Evolutionary conservation across 1,140 invertebrate species (phyloP).

Genomic region (Drosophila nasuta): DNA sequence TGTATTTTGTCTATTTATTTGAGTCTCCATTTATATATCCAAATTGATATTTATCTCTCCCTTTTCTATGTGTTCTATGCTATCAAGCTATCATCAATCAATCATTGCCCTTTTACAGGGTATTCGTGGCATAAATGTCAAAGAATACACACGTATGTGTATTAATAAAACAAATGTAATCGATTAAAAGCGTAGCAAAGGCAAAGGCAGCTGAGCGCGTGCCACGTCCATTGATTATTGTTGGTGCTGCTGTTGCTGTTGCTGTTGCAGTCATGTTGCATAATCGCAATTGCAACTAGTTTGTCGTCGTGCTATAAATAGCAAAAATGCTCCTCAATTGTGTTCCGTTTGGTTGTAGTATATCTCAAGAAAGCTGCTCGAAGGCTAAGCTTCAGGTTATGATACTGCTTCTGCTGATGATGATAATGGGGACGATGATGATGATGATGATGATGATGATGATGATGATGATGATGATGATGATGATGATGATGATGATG

Average conservation of each 20-base stretch:
- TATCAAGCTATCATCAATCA: background rate
- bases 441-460: too few relatives aligned
- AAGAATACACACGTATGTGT: background rate
- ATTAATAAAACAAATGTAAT: constrained; percentile 12
- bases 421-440: background rate
- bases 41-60: background rate
- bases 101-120: background rate
- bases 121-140: background rate
- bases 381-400: background rate
- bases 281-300: background rate
- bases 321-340: background rate
- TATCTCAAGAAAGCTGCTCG: background rate
- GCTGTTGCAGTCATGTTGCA: background rate
- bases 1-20: too few relatives aligned
- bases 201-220: background rate
- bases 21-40: too few relatives aligned
- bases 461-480: constrained; percentile 1
- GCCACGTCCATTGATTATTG: too few relatives aligned
- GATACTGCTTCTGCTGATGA: background rate
- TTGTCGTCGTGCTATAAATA: background rate
- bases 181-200: constrained; percentile 2
- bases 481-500: background rate
- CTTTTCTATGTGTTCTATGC: background rate
- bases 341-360: background rate
- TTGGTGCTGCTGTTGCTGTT: too few relatives aligned